Evolutionary conservation across 2,113 vertebrate genomes (phyloP).

Genomic region (Pteruthius melanotis): DNA sequence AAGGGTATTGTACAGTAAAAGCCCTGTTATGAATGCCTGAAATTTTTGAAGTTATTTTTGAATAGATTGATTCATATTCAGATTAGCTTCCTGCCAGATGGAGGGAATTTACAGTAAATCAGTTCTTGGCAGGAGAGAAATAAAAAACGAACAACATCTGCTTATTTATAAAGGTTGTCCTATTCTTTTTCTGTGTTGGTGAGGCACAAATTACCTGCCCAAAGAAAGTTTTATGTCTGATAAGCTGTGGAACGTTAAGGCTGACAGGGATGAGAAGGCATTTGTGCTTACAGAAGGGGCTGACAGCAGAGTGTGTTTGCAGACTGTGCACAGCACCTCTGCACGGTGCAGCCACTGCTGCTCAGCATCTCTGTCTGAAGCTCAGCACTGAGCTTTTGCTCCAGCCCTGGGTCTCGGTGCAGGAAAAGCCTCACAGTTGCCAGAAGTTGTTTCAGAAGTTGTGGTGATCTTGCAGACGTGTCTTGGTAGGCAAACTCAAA

Average conservation of each 20-base stretch:
- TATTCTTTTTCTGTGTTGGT: constrained; percentile 3
- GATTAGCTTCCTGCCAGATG: constrained; percentile 81
- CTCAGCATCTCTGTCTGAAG: neutral
- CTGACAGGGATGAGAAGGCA: neutral
- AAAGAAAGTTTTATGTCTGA: constrained; percentile 3
- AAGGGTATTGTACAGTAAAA: constrained; percentile 57
- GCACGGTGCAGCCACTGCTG: neutral
- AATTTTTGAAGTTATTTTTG: constrained; percentile 75
- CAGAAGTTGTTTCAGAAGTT: neutral
- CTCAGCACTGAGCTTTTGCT: neutral
- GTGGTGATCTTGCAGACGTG: neutral
- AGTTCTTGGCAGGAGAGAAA: constrained; percentile 69
- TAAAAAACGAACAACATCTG: constrained; percentile 62
- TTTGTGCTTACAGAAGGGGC: neutral
- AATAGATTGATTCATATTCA: constrained; percentile 78
- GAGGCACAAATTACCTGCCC: constrained; percentile 12
- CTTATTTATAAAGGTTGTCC: constrained; percentile 56
- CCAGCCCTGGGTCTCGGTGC: neutral
- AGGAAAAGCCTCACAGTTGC: neutral
- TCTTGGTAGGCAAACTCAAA: neutral
- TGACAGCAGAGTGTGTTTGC: neutral
- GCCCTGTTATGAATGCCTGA: constrained; percentile 66
- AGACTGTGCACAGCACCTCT: neutral
- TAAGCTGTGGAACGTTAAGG: neutral
- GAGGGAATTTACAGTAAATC: constrained; percentile 76